Evolutionary conservation across 1,140 invertebrate species (phyloP), one percentile per base, ranked within the genome.

Genomic region (Himalopsyche phryganea): DNA sequence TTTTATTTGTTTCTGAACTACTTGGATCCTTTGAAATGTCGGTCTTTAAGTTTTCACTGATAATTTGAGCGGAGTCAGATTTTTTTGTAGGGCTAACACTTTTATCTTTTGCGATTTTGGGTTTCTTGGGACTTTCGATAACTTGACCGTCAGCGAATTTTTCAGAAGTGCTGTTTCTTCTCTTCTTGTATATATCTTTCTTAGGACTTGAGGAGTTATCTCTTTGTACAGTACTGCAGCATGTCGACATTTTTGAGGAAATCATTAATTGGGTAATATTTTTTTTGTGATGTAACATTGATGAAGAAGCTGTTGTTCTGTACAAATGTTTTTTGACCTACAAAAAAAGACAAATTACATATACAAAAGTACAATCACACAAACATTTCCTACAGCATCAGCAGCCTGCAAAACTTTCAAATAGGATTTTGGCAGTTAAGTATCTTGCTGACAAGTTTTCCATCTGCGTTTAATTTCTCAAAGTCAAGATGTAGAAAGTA

Each of bases 131-230:
- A 23, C 14, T 17, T 15, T 58, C 61, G 14, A 32, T 28, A 19
- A 9, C 35, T 3, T n/a, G 10, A 14, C 5, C 33, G 13, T 60
- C 61, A 6, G 52, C n/a, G 2, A 28, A 13, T 46, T 59, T 57
- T 41, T 64, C 58, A 18, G 54, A 52, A 6, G 53, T 35, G 23
- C 62, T 64, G 19, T 60, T 60, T 35, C 62, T 52, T 42, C 62
- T 57, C 6, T 41, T 50, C 45, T 64, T 64, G 9, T 33, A 38
- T 45, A 28, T 28, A 3, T 28, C 23, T 28, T 28, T 28, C 9
- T 28, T 28, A 28, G 23, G 23, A 28, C 23, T 28, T 9, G 23
- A 28, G 3, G 23, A 28, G 23, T 28, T 28, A 28, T 60, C 51
- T 50, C 54, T 49, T 17, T 33, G 46, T 7, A 18, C 13, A 58